Evolutionary conservation across 2,113 vertebrate genomes (phyloP).

Genomic region (Excalfactoria chinensis): DNA sequence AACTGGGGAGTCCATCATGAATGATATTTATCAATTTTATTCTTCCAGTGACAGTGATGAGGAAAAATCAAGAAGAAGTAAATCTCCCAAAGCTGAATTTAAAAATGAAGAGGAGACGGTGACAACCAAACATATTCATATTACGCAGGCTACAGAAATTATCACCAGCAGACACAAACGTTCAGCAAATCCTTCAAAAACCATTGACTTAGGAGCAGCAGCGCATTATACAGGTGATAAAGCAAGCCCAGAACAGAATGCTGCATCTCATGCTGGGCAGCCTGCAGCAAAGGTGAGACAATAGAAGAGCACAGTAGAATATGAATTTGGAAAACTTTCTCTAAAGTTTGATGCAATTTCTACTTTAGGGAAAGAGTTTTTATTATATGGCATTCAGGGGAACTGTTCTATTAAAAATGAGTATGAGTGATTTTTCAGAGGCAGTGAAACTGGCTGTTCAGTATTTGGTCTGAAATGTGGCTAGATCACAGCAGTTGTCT

Average conservation of each 20-base stretch:
- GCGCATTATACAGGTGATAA: constrained; percentile 93
- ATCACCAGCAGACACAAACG: constrained; percentile 91
- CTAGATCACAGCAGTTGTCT: background rate
- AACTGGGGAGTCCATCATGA: background rate
- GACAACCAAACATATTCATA: constrained; percentile 92
- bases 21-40: constrained; percentile 65
- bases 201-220: constrained; percentile 95
- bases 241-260: constrained; percentile 81
- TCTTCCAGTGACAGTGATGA: constrained; percentile 90
- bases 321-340: background rate
- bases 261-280: constrained; percentile 70
- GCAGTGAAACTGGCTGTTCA: background rate
- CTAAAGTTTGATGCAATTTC: background rate
- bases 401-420: background rate
- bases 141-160: constrained; percentile 94
- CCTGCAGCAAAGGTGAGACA: constrained; percentile 82
- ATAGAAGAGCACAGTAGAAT: background rate
- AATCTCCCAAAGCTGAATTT: constrained; percentile 88
- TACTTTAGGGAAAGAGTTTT: background rate
- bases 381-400: background rate
- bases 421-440: background rate
- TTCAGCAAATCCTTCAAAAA: constrained; percentile 91
- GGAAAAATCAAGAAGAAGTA: constrained; percentile 85
- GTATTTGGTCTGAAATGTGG: background rate
- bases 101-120: constrained; percentile 97